Base-by-base conservation (phyloP, 1,140 invertebrate species). In the Microplitis mediator region DNA sequence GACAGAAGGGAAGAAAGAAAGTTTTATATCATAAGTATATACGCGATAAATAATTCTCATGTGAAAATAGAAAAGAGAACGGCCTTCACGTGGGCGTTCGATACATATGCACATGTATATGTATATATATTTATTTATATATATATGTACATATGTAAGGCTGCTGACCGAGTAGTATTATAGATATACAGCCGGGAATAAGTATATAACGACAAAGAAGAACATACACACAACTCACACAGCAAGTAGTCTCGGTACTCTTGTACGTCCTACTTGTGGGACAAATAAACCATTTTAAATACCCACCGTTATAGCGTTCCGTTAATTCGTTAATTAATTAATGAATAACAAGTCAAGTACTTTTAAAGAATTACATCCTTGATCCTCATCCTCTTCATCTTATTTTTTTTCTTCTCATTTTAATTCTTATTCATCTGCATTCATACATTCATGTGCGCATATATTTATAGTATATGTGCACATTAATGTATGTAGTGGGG, bases 321-420 rank as follows among this genome's bases (percentile, higher is more conserved):
- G 72, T 73, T 73, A 73, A 73, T 73, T 73, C 72, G 50, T 73
- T 69, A 69, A 73, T 73, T 73, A 73, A 73, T 73, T 69, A 69
- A 69, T 68, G 72, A 73, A 61, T 69, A 69, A 69, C 65, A 52
- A 73, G 65, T 52, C 65, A 36, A 32, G 58, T 64, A 67, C 51
- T 54, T 67, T 45, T 45, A 45, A 45, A 45, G 39, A 45, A 45
- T 45, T 45, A 45, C 39, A 45, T 45, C 39, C 39, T 45, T 45
- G 39, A 45, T 45, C 39, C 39, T 45, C 31, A 11, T 61, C 31
- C 31, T 61, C 31, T 35, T 36, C 52, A 13, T 56, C 52, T 56
- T 11, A 56, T 13, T 56, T 13, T 13, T 4, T 8, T 56, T 56
- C n/a, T 4, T 45, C 11, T 45, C 11, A 11, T 45, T 45, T 45